Conservation (phyloP, 2,113 vertebrate species). For the western clawed frog (Xenopus tropicalis) region DNA sequence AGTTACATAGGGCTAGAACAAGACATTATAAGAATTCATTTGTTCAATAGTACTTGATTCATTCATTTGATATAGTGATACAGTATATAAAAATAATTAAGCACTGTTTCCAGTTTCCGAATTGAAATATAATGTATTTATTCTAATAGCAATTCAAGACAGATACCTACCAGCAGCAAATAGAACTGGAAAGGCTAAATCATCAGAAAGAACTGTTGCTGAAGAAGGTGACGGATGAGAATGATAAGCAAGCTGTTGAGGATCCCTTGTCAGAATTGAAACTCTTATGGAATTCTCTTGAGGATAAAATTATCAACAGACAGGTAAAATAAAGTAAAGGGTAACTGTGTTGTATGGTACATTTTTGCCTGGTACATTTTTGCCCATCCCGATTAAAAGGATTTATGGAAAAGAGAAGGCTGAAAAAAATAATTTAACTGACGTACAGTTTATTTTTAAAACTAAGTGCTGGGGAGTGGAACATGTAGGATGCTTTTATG, state of each 20-base stretch:
- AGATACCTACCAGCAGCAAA: constrained; percentile 93
- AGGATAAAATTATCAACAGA: constrained; percentile 87
- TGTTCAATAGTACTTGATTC: no score
- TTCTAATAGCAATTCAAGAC: constrained; percentile 85
- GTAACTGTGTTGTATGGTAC: no score
- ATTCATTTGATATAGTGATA: not conserved
- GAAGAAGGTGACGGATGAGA: constrained; percentile 85
- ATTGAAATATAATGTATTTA: constrained; percentile 26
- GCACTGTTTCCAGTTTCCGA: not conserved
- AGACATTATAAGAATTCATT: no score
- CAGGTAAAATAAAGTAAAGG: constrained; percentile 69
- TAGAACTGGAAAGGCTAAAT: constrained; percentile 94
- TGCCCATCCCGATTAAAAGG: no score
- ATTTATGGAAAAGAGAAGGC: no score
- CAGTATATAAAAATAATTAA: constrained; percentile 10
- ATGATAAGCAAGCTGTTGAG: constrained; percentile 80
- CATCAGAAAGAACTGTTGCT: constrained; percentile 88
- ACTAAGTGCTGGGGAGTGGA: no score
- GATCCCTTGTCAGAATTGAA: constrained; percentile 89
- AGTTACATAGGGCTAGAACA: no score
- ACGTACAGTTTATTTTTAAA: no score
- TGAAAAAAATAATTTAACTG: no score
- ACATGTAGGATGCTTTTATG: not conserved
- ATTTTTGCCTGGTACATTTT: no score
- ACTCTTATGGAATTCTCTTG: constrained; percentile 85